Conservation (phyloP, 2,888 invertebrate species). For the Apoda limacodes region DNA sequence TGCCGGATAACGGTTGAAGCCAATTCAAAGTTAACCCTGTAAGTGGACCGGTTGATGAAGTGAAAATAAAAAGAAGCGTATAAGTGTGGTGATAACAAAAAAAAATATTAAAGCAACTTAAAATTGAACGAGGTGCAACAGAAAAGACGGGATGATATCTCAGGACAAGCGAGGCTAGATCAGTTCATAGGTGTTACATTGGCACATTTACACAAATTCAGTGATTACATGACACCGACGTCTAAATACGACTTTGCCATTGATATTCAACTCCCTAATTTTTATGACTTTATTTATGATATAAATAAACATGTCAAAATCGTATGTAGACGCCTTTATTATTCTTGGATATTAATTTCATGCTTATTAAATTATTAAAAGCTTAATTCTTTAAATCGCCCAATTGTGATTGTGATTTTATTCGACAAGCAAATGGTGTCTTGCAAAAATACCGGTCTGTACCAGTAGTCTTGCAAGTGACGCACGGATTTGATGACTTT, state of each 20-base stretch:
- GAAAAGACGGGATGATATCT: conserved; percentile 66
- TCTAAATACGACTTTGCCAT: no score
- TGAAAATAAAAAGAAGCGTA: conserved; percentile 66
- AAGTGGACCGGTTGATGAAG: conserved; percentile 68
- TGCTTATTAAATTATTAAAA: conserved; percentile 59
- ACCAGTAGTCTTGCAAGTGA: conserved; percentile 54
- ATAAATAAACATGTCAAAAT: no score
- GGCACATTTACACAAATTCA: conserved; percentile 63
- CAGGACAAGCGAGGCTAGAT: conserved; percentile 67
- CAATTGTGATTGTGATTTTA: conserved; percentile 57
- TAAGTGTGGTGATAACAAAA: conserved; percentile 61
- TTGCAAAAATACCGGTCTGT: conserved; percentile 58
- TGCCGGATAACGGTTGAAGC: conserved; percentile 59
- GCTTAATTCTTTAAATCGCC: conserved; percentile 60
- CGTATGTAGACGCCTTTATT: no score
- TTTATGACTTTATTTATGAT: no score
- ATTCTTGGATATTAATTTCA: conserved; percentile 61
- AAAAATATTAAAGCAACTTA: conserved; percentile 61
- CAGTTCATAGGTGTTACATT: conserved; percentile 60
- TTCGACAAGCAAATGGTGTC: conserved; percentile 60
- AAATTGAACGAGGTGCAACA: conserved; percentile 69
- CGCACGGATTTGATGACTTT: conserved; percentile 45
- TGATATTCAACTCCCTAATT: no score
- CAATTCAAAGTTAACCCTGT: conserved; percentile 69
- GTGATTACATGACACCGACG: conserved; percentile 42